Percentiles rank a stretch among this genome's conserved stretches.
Conservation (phyloP, 2,888 invertebrate genomes). For the Latrodectus elegans region DNA sequence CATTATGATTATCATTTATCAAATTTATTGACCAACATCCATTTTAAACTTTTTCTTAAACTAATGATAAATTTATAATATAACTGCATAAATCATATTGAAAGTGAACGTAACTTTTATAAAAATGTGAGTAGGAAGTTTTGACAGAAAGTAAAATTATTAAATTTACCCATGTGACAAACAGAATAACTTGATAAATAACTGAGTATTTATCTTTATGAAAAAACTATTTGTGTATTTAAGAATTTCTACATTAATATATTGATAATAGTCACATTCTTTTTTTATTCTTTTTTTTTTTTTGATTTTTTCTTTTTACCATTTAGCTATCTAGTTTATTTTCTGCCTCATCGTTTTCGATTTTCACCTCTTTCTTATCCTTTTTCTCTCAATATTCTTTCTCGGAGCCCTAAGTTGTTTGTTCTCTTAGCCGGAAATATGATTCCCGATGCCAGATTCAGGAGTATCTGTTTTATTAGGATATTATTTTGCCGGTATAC, state of each 20-base stretch:
- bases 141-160: too few species aligned
- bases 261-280: not conserved
- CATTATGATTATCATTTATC: too few species aligned
- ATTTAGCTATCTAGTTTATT: not conserved
- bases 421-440: slow-evolving; percentile 25
- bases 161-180: too few species aligned
- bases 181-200: too few species aligned
- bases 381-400: not conserved
- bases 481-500: slow-evolving; percentile 32
- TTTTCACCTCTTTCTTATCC: not conserved
- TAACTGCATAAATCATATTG: too few species aligned
- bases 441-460: slow-evolving; percentile 13
- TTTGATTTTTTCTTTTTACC: not conserved
- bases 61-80: too few species aligned
- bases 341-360: not conserved
- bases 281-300: not conserved
- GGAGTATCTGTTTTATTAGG: slow-evolving; percentile 40
- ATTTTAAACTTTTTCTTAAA: too few species aligned
- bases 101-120: too few species aligned
- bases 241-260: not conserved
- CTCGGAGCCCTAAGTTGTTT: slow-evolving; percentile 4
- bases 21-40: too few species aligned
- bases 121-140: too few species aligned
- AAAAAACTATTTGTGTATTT: too few species aligned
- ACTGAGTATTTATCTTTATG: too few species aligned